Conservation (phyloP, 2,797 vertebrate genomes). For the Gambusia yucatana region DNA sequence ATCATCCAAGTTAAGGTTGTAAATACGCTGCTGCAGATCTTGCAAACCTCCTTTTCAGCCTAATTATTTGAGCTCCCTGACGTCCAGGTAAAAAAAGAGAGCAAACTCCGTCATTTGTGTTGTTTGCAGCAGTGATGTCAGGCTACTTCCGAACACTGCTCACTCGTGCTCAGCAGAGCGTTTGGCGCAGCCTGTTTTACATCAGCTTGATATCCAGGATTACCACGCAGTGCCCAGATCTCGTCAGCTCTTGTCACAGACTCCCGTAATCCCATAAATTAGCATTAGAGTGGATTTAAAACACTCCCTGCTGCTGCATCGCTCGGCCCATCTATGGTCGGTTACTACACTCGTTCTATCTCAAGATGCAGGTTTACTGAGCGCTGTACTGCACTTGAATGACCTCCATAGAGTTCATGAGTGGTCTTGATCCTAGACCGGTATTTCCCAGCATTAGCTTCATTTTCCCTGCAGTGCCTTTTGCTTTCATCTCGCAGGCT, state of each 20-base stretch:
- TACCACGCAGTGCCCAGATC: slow-evolving; percentile 45
- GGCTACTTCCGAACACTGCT: slow-evolving; percentile 41
- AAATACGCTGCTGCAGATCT: slow-evolving; percentile 1
- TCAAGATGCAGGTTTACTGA: slow-evolving; percentile 10
- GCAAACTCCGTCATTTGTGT: slow-evolving; percentile 3
- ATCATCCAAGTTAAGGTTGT: not conserved
- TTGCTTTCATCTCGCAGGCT: slow-evolving; percentile 51
- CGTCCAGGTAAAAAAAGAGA: slow-evolving; percentile 4
- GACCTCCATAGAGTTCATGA: slow-evolving; percentile 36
- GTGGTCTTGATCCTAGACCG: slow-evolving; percentile 17
- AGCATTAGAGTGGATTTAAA: slow-evolving; percentile 62
- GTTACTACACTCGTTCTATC: not conserved
- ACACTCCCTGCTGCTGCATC: slow-evolving; percentile 23
- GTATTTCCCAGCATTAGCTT: slow-evolving; percentile 12
- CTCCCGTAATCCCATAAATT: slow-evolving; percentile 73
- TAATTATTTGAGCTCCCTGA: slow-evolving; percentile 16
- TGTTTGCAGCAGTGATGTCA: slow-evolving; percentile 27
- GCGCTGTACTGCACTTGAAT: slow-evolving; percentile 6
- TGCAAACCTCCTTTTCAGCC: not conserved
- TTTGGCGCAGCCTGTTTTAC: slow-evolving; percentile 32
- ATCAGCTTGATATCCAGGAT: slow-evolving; percentile 71
- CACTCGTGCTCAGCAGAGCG: slow-evolving; percentile 43
- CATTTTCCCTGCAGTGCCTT: slow-evolving; percentile 31
- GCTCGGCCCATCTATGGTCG: slow-evolving; percentile 13
- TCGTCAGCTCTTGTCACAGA: slow-evolving; percentile 63